Base-by-base conservation (phyloP, 2,113 vertebrate species). In the Thunnus thynnus region DNA sequence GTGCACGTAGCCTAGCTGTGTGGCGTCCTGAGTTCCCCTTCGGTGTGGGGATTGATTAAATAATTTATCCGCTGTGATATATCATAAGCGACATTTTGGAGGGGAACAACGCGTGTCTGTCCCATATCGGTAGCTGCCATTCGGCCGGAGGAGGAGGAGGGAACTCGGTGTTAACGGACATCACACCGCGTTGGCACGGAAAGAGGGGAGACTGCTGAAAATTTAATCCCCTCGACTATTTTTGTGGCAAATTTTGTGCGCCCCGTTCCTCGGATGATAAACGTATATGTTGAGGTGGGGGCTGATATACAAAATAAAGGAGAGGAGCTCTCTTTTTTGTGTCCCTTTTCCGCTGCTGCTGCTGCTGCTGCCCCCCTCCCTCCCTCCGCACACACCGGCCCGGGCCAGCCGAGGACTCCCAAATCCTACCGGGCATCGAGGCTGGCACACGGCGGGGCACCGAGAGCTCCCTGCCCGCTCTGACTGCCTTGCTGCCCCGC, bases 391-490 rank as follows among this genome's bases (percentile, higher is more conserved):
- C 77, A n/a, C 78, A 81, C 89, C 88, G 91, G 90, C 90, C 91
- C 93, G 93, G 92, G 92, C 92, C 93, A 89, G 80, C 77, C 84
- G 84, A 91, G 88, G 88, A 85, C 92, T 92, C 88, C 85, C 82
- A 81, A 72, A 81, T 90, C 85, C 89, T 86, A 64, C 81, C 88
- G 93, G 93, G 94, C 91, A 94, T 82, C 82, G 91, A 88, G 87
- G 81, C 92, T 92, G 94, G 94, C 94, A 93, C 90, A 76, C 88
- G 76, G 87, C 92, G 90, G 93, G 93, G 90, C 92, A 93, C 86
- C 44, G 89, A 88, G 61, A 66, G 65, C 88, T 85, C 77, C 64
- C 77, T 81, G 81, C 71, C 86, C 84, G 76, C 69, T 63, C 78
- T 30, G 63, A 51, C 83, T 63, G 48, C 76, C 80, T 69, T 41